These are phyloP conservation scores for Sericinus montela DNA, from an alignment of 2,888 invertebrate species.

Conservation along the genomic window DNA sequence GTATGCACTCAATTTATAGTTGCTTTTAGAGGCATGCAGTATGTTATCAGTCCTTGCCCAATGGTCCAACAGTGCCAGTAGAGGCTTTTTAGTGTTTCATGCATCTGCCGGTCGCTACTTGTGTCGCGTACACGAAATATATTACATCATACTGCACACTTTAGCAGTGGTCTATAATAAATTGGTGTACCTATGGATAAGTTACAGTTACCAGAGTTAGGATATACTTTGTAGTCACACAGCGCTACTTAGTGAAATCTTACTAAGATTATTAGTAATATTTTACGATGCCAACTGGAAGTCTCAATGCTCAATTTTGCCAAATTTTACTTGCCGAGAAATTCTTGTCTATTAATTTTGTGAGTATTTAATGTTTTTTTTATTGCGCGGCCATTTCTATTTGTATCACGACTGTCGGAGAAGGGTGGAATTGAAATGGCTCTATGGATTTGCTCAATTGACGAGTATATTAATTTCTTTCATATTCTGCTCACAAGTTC, in stretches of 20 bases:
- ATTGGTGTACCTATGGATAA: slow-evolving; percentile 61
- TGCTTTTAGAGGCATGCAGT: background rate
- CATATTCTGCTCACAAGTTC: slow-evolving; percentile 39
- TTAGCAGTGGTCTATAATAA: slow-evolving; percentile 39
- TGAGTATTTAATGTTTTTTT: slow-evolving; percentile 35
- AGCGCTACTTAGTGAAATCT: slow-evolving; percentile 59
- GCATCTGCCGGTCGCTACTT: slow-evolving; percentile 28
- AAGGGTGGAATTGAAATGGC: slow-evolving; percentile 21
- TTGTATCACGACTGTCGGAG: slow-evolving; percentile 21
- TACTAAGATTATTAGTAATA: slow-evolving; percentile 46
- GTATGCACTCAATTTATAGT: too few species aligned
- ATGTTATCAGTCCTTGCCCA: background rate
- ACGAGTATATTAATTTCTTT: slow-evolving; percentile 54
- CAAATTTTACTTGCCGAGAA: slow-evolving; percentile 76
- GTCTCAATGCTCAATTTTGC: slow-evolving; percentile 79
- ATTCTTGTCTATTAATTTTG: slow-evolving; percentile 63
- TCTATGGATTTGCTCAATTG: slow-evolving; percentile 61
- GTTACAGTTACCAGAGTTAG: slow-evolving; percentile 75
- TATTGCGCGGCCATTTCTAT: slow-evolving; percentile 38
- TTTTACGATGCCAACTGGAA: slow-evolving; percentile 69
- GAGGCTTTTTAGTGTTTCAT: background rate
- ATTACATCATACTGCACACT: slow-evolving; percentile 34
- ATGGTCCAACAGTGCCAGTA: background rate
- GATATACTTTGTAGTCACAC: slow-evolving; percentile 59
- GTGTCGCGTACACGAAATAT: slow-evolving; percentile 31